Base-by-base conservation (phyloP, 2,797 vertebrate genomes). In the Aplochiton taeniatus region DNA sequence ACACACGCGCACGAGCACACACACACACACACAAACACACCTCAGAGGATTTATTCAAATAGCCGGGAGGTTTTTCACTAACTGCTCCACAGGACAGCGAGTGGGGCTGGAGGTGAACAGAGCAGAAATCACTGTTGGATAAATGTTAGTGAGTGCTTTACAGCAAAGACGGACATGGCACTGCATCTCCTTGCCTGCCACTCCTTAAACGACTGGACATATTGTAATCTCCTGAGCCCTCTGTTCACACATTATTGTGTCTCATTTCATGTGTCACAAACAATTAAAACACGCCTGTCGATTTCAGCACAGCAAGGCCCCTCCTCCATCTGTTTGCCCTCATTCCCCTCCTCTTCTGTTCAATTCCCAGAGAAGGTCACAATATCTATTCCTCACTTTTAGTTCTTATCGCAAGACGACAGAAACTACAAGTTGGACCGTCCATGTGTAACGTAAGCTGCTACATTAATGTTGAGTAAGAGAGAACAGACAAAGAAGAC, bases 231-330 rank as follows among this genome's bases (percentile, higher is more conserved):
- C 82, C 72, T 51, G 77, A 85, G 87, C 82, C 89, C 90, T 80
- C 89, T 85, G 84, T 90, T 91, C 90, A 83, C 85, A 85, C 78
- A 85, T 90, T 90, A 89, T 85, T 84, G 87, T 84, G 89, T 86
- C 73, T 75, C 66, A 89, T 88, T 90, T 88, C 83, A 77, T 59
- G 19, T 81, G 66, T 72, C 83, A 80, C 80, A 75, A 75, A 71
- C 80, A 86, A 83, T 84, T 90, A 85, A 84, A 72, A 61, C 68
- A 65, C 49, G 77, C 77, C 76, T 20, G 62, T 72, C 73, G 17
- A 86, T 76, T 80, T 58, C 61, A 12, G 59, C 45, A 47, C 17
- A 41, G 50, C 66, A 76, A 62, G 41, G 53, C 17, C 51, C 8
- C 45, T 47, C 20, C 16, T 46, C 18, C 58, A 51, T 31, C 44